Evolutionary conservation across 2,113 vertebrate genomes (phyloP), one percentile per base, ranked within the genome.

Genomic region (Thinocorus orbignyianus): DNA sequence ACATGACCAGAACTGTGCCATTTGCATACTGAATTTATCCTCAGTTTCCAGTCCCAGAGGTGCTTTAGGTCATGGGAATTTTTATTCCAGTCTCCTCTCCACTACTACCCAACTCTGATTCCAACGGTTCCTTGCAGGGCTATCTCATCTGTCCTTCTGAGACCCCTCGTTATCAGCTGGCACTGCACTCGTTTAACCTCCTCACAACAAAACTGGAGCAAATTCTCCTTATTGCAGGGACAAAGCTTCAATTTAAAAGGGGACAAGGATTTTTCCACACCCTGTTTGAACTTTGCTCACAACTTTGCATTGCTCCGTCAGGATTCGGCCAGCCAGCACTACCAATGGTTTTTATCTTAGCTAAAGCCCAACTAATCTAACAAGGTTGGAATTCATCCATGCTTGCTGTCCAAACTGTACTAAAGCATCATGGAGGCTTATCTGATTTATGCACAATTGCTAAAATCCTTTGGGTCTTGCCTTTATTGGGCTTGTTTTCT

Each of bases 11-110:
- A 28, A 64, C 33, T 46, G 31, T 2, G 5, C 90, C 80, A 41
- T 82, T 81, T 78, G 60, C 68, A 58, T 4, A 26, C 46, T 2
- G 73, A 55, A 61, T 84, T 84, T 86, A 60, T 58, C 82, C 81
- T 71, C 69, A 35, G n/a, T 52, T 57, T 49, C 80, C 84, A 71
- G 57, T 94, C 95, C 90, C 88, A 86, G 77, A 68, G 65, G 92
- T 81, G 57, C 81, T 95, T 73, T 62, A 92, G 90, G 52, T 87
- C 80, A 65, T 88, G 72, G 73, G 88, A 94, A 89, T 62, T 95
- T 76, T 33, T 39, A 44, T 62, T 66, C 76, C 42, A 25, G 70
- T 93, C 64, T 35, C 37, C 41, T 91, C 62, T 65, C 73, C 37
- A 13, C 54, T 37, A 3, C 65, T 52, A 30, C 76, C 69, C 24